phyloP scores from a whole-genome alignment of 2,113 vertebrate species.

The Merops nubicus region DNA sequence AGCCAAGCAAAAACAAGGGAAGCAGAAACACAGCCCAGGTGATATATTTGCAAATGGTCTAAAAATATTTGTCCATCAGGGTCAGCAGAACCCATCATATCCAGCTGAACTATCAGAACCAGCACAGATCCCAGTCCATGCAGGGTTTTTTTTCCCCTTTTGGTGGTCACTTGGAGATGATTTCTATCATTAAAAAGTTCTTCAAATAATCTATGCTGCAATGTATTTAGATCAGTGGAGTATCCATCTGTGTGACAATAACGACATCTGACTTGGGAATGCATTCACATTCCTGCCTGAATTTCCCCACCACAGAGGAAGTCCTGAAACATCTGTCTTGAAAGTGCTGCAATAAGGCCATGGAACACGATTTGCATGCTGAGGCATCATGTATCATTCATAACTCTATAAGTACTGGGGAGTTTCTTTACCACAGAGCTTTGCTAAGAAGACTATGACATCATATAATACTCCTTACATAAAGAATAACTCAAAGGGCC shows the following conservation, averaged over 20 bases:
- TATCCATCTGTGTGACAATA: neutral
- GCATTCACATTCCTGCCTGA: neutral
- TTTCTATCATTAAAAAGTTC: neutral
- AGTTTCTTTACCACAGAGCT: neutral
- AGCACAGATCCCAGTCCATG: neutral
- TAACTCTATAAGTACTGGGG: neutral
- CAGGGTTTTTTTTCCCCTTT: neutral
- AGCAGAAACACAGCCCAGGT: neutral
- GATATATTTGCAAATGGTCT: neutral
- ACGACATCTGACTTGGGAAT: neutral
- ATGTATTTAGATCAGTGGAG: neutral
- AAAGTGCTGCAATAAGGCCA: neutral
- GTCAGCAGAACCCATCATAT: neutral
- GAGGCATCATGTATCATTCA: neutral
- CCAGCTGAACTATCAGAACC: too few species aligned
- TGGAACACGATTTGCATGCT: neutral
- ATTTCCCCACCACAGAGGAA: neutral
- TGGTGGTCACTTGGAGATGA: neutral
- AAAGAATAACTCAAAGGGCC: neutral
- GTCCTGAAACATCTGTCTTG: too few species aligned
- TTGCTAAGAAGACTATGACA: too few species aligned
- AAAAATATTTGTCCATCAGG: neutral
- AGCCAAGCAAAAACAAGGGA: neutral
- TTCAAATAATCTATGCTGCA: neutral
- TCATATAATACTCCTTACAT: too few species aligned